A percentile compares a stretch with the other conserved stretches of the same genome.
These are phyloP conservation scores for Sarcoramphus papa DNA, from an alignment of 2,797 vertebrate genomes.

Conservation along the genomic window DNA sequence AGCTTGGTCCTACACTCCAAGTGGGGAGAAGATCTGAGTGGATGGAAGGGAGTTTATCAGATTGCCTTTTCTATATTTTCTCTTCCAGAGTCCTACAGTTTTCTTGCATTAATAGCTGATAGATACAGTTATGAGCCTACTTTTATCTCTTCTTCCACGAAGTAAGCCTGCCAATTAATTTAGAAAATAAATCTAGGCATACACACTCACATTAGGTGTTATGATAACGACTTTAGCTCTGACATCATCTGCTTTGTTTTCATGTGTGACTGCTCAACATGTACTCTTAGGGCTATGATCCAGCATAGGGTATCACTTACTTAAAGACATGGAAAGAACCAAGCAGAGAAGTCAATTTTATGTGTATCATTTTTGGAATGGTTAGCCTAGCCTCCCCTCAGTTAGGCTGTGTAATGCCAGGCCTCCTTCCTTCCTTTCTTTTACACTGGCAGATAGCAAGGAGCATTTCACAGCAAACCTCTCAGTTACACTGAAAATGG, in stretches of 20 bases:
- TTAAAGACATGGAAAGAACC: background rate
- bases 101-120: background rate
- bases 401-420: background rate
- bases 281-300: background rate
- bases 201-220: background rate
- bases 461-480: background rate
- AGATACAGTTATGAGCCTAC: background rate
- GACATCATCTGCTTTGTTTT: background rate
- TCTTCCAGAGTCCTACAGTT: background rate
- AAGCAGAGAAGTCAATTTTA: background rate
- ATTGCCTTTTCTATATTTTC: background rate
- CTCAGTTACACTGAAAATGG: background rate
- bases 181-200: background rate
- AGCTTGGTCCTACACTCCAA: background rate
- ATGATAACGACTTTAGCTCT: background rate
- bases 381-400: background rate
- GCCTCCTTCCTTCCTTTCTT: background rate
- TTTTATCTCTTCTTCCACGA: background rate
- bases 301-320: background rate
- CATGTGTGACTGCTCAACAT: background rate
- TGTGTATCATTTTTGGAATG: background rate
- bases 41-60: background rate
- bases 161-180: background rate
- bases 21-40: background rate
- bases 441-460: background rate